Conservation (phyloP, 1,140 invertebrate species). For the Colletes latitarsis region DNA sequence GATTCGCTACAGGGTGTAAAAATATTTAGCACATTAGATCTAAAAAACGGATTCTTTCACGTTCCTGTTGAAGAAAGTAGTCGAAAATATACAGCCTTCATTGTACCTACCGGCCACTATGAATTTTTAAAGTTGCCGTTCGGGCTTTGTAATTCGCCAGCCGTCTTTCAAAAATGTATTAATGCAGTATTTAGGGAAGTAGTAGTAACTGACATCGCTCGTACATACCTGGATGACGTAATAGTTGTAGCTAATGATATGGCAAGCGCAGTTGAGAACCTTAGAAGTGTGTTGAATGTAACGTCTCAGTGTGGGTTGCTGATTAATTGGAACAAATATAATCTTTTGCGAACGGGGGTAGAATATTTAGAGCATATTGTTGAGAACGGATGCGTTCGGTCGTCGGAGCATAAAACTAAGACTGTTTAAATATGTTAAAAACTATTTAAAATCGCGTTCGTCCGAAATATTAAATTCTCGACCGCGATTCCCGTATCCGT, state of each 20-base stretch:
- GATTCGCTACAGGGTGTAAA: neutral
- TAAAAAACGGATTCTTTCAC: too few relatives aligned
- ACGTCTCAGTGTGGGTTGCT: neutral
- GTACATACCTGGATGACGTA: constrained; percentile 41
- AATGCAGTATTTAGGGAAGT: constrained; percentile 28
- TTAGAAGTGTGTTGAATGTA: neutral
- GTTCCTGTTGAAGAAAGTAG: too few relatives aligned
- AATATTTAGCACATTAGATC: neutral
- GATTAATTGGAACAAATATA: constrained; percentile 41
- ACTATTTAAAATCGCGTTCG: too few relatives aligned
- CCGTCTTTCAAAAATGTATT: constrained; percentile 45
- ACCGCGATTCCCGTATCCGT: too few relatives aligned
- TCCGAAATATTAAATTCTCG: too few relatives aligned
- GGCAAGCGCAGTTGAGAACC: neutral
- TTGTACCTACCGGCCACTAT: too few relatives aligned
- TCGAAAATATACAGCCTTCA: too few relatives aligned
- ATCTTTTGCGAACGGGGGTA: neutral
- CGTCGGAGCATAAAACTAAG: neutral
- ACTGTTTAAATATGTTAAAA: too few relatives aligned
- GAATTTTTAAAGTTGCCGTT: too few relatives aligned
- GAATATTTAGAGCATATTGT: constrained; percentile 29
- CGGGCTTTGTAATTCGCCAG: constrained; percentile 9
- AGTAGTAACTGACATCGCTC: neutral
- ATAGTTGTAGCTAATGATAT: constrained; percentile 23
- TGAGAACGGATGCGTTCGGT: constrained; percentile 14